phyloP scores from a whole-genome alignment of 2,888 invertebrate species.

The Esperia sulphurella region DNA sequence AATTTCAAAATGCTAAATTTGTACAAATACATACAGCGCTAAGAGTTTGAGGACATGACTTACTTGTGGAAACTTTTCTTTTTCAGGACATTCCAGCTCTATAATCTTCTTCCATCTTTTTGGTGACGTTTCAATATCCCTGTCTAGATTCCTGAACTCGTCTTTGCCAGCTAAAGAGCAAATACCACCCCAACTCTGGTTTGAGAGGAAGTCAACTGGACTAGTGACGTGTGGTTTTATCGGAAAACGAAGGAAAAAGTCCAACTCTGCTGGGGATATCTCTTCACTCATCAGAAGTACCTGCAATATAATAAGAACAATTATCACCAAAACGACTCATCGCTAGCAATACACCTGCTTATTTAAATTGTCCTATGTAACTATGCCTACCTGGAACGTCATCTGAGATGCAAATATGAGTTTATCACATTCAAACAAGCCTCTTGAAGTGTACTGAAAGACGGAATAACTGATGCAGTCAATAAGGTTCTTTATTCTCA shows the following conservation, averaged over 20 bases:
- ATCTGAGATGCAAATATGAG: slow-evolving; percentile 97
- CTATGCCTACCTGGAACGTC: slow-evolving; percentile 89
- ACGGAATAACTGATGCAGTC: slow-evolving; percentile 97
- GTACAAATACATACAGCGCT: too few species aligned
- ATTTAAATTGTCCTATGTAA: too few species aligned
- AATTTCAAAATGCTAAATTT: not conserved
- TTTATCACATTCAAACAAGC: slow-evolving; percentile 97
- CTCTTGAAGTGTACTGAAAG: slow-evolving; percentile 95
- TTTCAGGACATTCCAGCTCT: slow-evolving; percentile 96
- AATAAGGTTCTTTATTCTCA: slow-evolving; percentile 92
- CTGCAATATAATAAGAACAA: slow-evolving; percentile 52
- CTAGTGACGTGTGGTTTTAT: slow-evolving; percentile 94
- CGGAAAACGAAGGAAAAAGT: slow-evolving; percentile 95
- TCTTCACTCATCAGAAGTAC: slow-evolving; percentile 93
- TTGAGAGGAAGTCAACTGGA: slow-evolving; percentile 96
- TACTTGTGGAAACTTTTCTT: slow-evolving; percentile 95
- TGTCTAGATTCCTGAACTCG: slow-evolving; percentile 94
- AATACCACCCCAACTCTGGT: slow-evolving; percentile 96
- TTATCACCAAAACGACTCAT: not conserved
- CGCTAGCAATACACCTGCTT: not conserved
- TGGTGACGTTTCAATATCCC: slow-evolving; percentile 97
- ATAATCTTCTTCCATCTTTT: slow-evolving; percentile 98
- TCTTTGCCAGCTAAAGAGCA: slow-evolving; percentile 94
- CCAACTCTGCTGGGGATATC: slow-evolving; percentile 90
- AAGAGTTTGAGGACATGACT: not conserved